These are phyloP conservation scores for Autographa pulchrina DNA, from an alignment of 2,888 invertebrate genomes.

Conservation along the genomic window DNA sequence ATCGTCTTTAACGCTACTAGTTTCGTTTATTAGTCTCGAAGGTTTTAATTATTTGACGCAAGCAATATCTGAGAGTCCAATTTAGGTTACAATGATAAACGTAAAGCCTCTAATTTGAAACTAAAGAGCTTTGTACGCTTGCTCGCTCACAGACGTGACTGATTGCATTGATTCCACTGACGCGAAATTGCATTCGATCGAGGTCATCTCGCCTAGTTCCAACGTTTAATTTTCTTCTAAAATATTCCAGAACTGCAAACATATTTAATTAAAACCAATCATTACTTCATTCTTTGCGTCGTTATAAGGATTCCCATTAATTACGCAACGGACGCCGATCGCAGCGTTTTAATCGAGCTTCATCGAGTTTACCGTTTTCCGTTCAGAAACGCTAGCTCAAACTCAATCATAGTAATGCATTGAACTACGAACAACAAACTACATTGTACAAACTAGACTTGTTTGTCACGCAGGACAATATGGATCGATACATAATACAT, in stretches of 20 bases:
- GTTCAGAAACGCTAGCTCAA: slow-evolving; percentile 28
- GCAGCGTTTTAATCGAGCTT: slow-evolving; percentile 48
- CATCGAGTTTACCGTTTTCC: slow-evolving; percentile 32
- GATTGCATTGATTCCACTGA: slow-evolving; percentile 26
- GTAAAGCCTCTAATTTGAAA: slow-evolving; percentile 27
- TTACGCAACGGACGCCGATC: slow-evolving; percentile 43
- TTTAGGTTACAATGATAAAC: slow-evolving; percentile 11
- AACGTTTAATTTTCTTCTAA: slow-evolving; percentile 20
- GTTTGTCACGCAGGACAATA: slow-evolving; percentile 26
- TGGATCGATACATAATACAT: slow-evolving; percentile 50
- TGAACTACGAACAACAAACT: slow-evolving; percentile 41
- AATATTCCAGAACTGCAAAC: slow-evolving; percentile 35
- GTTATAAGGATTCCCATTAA: slow-evolving; percentile 61
- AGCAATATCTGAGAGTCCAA: neutral
- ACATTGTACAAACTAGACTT: slow-evolving; percentile 32
- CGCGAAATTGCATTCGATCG: slow-evolving; percentile 27
- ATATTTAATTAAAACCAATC: slow-evolving; percentile 58
- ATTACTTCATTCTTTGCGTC: slow-evolving; percentile 33
- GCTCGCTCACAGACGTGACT: slow-evolving; percentile 10
- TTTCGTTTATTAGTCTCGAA: neutral
- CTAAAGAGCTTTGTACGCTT: slow-evolving; percentile 22
- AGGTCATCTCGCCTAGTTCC: slow-evolving; percentile 18
- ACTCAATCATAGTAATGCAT: slow-evolving; percentile 54
- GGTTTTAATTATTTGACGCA: neutral
- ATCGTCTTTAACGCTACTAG: neutral